Evolutionary conservation across 2,113 vertebrate species (phyloP).

Genomic region (Fukomys damarensis): DNA sequence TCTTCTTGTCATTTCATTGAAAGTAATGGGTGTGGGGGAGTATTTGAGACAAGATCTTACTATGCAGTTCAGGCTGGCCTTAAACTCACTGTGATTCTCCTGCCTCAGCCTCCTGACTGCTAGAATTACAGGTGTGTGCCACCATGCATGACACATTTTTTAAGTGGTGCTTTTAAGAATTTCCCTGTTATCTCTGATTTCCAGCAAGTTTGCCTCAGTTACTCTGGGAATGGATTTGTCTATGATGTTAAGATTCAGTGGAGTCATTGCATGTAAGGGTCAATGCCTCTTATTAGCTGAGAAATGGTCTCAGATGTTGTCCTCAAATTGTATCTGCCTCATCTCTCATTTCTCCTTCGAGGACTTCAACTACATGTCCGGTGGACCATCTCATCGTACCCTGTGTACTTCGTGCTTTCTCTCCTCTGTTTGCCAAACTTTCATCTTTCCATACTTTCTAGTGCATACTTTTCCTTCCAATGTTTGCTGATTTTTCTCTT

Average conservation of each 20-base stretch:
- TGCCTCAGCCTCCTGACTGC: no score
- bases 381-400: not conserved
- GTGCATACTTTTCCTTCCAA: not conserved
- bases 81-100: no score
- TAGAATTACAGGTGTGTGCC: no score
- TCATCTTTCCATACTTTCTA: not conserved
- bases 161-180: not conserved
- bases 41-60: no score
- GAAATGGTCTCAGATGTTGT: not conserved
- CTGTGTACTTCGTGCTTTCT: not conserved
- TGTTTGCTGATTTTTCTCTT: not conserved
- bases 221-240: not conserved
- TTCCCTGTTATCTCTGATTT: not conserved
- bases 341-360: not conserved
- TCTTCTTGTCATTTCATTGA: not conserved
- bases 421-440: not conserved
- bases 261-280: not conserved
- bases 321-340: not conserved
- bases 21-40: no score
- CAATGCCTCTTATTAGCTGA: not conserved
- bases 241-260: not conserved
- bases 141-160: no score
- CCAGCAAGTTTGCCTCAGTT: not conserved
- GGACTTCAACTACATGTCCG: not conserved
- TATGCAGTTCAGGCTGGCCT: no score